These are phyloP conservation scores for Scomber japonicus DNA, from an alignment of 2,113 vertebrate genomes.

Conservation along the genomic window DNA sequence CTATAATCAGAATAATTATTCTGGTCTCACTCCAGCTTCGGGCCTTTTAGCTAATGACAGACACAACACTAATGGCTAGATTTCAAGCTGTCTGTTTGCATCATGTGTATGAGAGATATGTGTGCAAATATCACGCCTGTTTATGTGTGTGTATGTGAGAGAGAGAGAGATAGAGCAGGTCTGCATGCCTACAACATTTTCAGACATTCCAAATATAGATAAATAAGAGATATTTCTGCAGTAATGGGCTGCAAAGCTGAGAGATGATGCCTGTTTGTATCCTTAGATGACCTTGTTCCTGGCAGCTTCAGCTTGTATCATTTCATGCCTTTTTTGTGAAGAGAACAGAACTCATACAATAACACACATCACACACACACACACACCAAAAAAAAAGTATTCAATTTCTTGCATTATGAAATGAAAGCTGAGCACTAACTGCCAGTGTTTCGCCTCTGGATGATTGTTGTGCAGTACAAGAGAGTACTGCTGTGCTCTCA, in stretches of 20 bases:
- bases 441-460: slow-evolving; percentile 6
- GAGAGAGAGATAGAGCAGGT: no score
- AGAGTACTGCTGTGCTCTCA: not conserved
- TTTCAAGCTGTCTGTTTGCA: slow-evolving; percentile 55
- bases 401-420: slow-evolving; percentile 14
- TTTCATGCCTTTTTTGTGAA: not conserved
- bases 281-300: slow-evolving; percentile 25
- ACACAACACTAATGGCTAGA: slow-evolving; percentile 44
- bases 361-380: not conserved
- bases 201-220: slow-evolving; percentile 6
- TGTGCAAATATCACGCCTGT: slow-evolving; percentile 18
- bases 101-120: slow-evolving; percentile 18
- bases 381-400: not conserved
- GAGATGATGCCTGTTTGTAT: slow-evolving; percentile 13
- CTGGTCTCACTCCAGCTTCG: slow-evolving; percentile 66
- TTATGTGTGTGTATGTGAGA: slow-evolving; percentile 9
- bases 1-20: slow-evolving; percentile 79
- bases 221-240: not conserved
- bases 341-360: not conserved
- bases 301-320: not conserved
- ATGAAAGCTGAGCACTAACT: slow-evolving; percentile 19
- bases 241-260: slow-evolving; percentile 12
- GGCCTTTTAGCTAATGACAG: slow-evolving; percentile 79
- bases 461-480: not conserved
- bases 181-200: not conserved